These are phyloP conservation scores for Crotalus viridis DNA, from an alignment of 2,113 vertebrate genomes.

Conservation along the genomic window DNA sequence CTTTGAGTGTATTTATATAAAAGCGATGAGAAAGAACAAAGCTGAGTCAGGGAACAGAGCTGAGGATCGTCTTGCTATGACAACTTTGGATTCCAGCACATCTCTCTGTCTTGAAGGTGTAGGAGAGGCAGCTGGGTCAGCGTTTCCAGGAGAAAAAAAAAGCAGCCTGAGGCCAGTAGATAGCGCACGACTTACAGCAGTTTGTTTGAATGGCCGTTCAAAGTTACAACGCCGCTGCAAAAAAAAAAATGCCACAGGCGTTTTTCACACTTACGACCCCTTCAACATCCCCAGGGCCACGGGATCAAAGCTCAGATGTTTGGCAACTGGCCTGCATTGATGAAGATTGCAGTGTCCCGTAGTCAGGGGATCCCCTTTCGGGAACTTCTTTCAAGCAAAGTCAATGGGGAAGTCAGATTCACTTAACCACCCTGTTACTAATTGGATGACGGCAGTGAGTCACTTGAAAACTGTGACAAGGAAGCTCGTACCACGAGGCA, in stretches of 20 bases:
- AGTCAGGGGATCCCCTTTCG: too few relatives aligned
- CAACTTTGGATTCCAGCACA: slow-evolving; percentile 1
- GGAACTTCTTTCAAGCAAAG: too few relatives aligned
- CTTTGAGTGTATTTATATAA: slow-evolving; percentile 25
- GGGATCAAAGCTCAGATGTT: background rate
- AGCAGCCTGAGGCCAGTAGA: background rate
- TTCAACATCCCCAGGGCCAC: background rate
- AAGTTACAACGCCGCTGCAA: background rate
- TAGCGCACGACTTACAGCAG: background rate
- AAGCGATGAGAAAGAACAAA: background rate
- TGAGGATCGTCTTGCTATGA: slow-evolving; percentile 19
- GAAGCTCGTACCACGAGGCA: too few relatives aligned
- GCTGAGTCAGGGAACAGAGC: background rate
- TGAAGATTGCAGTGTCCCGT: too few relatives aligned
- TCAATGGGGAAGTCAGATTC: too few relatives aligned
- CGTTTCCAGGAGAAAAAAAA: background rate
- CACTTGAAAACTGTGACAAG: too few relatives aligned
- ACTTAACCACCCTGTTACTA: too few relatives aligned
- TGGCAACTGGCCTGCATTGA: too few relatives aligned
- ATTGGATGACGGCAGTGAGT: too few relatives aligned
- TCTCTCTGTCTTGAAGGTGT: slow-evolving; percentile 15
- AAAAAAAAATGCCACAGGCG: too few relatives aligned
- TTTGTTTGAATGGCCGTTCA: background rate
- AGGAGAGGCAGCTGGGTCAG: background rate
- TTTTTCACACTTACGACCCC: background rate